These are phyloP conservation scores for Apeltes quadracus DNA, from an alignment of 2,113 vertebrate genomes.

Conservation along the genomic window DNA sequence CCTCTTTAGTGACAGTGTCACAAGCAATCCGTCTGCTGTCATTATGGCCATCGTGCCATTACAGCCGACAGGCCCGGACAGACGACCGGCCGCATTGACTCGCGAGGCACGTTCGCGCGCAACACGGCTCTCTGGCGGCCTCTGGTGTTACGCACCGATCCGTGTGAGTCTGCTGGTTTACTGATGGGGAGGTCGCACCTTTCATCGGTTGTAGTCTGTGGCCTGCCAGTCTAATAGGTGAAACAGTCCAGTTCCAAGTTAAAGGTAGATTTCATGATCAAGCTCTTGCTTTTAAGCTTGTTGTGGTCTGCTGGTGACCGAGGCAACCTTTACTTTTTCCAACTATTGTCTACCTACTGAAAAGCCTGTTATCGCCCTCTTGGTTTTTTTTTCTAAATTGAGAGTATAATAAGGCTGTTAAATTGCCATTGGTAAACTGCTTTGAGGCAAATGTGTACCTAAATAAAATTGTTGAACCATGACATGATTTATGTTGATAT, in stretches of 20 bases:
- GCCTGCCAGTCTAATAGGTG: neutral
- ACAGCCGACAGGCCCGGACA: slow-evolving; percentile 48
- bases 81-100: slow-evolving; percentile 67
- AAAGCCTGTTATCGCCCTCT: neutral
- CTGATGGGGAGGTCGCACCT: neutral
- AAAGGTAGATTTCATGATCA: too few species aligned
- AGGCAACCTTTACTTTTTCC: neutral
- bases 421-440: neutral
- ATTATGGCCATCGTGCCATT: slow-evolving; percentile 40
- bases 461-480: neutral
- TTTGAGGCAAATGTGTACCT: slow-evolving; percentile 1
- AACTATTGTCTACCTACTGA: neutral
- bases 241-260: neutral
- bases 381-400: neutral
- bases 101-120: slow-evolving; percentile 67
- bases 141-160: slow-evolving; percentile 53
- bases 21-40: slow-evolving; percentile 30
- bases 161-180: slow-evolving; percentile 1
- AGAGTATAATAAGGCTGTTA: neutral
- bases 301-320: neutral
- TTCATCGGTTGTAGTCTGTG: neutral
- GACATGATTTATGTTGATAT: neutral
- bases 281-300: too few species aligned
- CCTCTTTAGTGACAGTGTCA: slow-evolving; percentile 29
- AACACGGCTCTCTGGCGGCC: slow-evolving; percentile 53